Conservation (phyloP, 2,797 vertebrate genomes). For the Pseudomugil tenellus region DNA sequence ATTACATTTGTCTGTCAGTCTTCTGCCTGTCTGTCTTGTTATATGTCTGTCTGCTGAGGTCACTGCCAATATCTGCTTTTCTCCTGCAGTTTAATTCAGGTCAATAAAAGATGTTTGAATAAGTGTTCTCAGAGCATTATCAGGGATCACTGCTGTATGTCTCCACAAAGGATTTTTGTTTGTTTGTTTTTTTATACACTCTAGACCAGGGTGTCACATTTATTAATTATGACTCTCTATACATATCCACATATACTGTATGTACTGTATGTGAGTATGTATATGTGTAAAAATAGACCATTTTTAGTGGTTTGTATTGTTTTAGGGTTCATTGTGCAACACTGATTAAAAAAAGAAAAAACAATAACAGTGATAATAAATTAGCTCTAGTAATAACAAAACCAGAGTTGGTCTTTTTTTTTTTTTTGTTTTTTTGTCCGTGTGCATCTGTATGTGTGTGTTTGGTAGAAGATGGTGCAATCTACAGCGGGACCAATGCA, state of each 20-base stretch:
- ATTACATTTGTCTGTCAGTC: conserved; percentile 21
- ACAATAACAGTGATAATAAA: conserved; percentile 86
- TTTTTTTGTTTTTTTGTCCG: too few relatives aligned
- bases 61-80: conserved; percentile 58
- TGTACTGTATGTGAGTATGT: conserved; percentile 80
- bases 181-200: too few relatives aligned
- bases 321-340: conserved; percentile 90
- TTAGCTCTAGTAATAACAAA: conserved; percentile 78
- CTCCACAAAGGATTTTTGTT: conserved; percentile 55
- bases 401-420: conserved; percentile 49
- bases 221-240: conserved; percentile 76
- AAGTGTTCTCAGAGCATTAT: conserved; percentile 65
- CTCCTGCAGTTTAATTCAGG: conserved; percentile 72
- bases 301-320: conserved; percentile 89
- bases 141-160: conserved; percentile 74
- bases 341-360: conserved; percentile 79
- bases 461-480: conserved; percentile 28
- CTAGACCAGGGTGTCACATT: conserved; percentile 76
- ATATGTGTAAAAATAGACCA: conserved; percentile 77
- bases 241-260: conserved; percentile 78
- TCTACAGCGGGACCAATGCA: conserved; percentile 43
- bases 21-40: conserved; percentile 12
- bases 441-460: conserved; percentile 19
- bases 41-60: conserved; percentile 57
- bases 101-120: conserved; percentile 59